These are phyloP conservation scores for Flexamia atlantica DNA, from an alignment of 2,888 invertebrate species.

Conservation along the genomic window DNA sequence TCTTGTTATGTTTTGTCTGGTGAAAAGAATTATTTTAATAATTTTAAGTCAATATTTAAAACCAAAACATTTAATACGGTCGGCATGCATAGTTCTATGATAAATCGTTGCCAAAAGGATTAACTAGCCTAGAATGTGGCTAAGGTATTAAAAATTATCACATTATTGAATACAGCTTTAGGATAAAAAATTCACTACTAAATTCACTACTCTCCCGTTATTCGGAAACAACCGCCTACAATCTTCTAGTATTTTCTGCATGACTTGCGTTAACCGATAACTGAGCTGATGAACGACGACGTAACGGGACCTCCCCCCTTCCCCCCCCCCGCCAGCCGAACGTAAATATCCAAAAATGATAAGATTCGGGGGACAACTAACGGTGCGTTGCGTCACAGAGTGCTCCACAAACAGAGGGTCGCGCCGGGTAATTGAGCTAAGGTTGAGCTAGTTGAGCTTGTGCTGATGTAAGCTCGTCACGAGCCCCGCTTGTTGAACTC, in stretches of 20 bases:
- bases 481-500: constrained; percentile 9
- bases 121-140: too few relatives aligned
- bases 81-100: too few relatives aligned
- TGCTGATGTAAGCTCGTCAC: constrained; percentile 25
- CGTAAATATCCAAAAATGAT: constrained; percentile 38
- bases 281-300: background rate
- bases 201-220: too few relatives aligned
- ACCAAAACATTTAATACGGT: too few relatives aligned
- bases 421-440: background rate
- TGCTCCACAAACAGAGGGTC: background rate
- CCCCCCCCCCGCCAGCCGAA: background rate
- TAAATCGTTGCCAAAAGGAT: too few relatives aligned
- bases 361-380: constrained; percentile 41
- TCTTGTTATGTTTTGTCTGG: too few relatives aligned
- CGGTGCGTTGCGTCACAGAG: constrained; percentile 21
- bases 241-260: background rate
- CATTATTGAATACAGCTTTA: too few relatives aligned
- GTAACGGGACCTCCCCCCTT: background rate
- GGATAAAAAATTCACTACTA: too few relatives aligned
- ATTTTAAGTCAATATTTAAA: too few relatives aligned
- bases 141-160: too few relatives aligned
- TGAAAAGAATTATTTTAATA: too few relatives aligned
- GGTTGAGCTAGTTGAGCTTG: background rate
- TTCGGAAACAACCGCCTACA: too few relatives aligned
- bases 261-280: constrained; percentile 10